Conservation (phyloP, 1,140 invertebrate genomes). For the Leptopilina clavipes region DNA sequence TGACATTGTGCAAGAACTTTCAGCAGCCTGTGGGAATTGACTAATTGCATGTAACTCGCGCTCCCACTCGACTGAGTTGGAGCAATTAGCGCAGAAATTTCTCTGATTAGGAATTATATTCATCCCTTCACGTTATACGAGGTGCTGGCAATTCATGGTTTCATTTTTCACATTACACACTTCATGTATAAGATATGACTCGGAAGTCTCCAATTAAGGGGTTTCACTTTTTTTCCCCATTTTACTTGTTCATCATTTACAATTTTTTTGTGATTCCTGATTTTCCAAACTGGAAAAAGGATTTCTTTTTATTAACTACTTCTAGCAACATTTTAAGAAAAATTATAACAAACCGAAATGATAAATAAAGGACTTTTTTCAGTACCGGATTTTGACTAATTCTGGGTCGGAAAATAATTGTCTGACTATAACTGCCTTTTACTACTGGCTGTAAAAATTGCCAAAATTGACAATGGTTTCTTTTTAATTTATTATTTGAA, state of each 20-base stretch:
- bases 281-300: no score
- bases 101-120: slow-evolving; percentile 33
- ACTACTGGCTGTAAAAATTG: no score
- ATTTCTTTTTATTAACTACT: no score
- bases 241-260: not conserved
- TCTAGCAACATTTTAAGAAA: no score
- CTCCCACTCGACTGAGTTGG: slow-evolving; percentile 8
- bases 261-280: not conserved
- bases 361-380: no score
- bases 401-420: no score
- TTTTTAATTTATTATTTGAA: no score
- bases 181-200: slow-evolving; percentile 1
- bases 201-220: not conserved
- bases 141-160: slow-evolving; percentile 3
- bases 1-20: slow-evolving; percentile 24
- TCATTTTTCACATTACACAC: slow-evolving; percentile 14
- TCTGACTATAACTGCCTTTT: not conserved
- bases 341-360: no score
- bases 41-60: slow-evolving; percentile 8
- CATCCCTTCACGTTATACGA: not conserved
- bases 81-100: slow-evolving; percentile 23
- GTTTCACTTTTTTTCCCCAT: not conserved
- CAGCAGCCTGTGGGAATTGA: slow-evolving; percentile 11
- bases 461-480: no score
- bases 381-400: no score